A percentile compares a stretch with the other conserved stretches of the same genome.
Evolutionary conservation across 2,888 invertebrate genomes (phyloP).

Genomic region (Parasteatoda lunata): DNA sequence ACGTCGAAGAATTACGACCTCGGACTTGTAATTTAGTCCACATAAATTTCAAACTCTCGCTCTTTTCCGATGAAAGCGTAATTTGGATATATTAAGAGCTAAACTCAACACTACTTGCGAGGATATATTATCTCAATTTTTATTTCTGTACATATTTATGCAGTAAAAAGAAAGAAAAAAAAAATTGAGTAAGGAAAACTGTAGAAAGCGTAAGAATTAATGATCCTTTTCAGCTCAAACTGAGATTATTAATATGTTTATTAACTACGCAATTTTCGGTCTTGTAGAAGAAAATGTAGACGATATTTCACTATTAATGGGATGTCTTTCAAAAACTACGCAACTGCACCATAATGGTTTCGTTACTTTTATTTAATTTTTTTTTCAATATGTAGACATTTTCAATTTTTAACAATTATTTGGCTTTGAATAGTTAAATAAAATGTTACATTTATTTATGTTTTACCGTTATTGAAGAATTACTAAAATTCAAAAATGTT

Average conservation of each 20-base stretch:
- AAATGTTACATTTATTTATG: no score
- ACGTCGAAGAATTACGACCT: no score
- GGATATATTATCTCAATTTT: neutral
- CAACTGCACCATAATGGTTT: no score
- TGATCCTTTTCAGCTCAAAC: slow-evolving; percentile 20
- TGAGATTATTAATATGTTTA: slow-evolving; percentile 47
- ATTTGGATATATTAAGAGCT: slow-evolving; percentile 6
- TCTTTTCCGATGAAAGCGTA: neutral
- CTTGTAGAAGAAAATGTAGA: slow-evolving; percentile 16
- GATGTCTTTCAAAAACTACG: slow-evolving; percentile 27
- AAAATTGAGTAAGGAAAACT: slow-evolving; percentile 5
- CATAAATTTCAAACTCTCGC: neutral
- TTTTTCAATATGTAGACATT: no score
- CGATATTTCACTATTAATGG: slow-evolving; percentile 40
- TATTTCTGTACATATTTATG: neutral
- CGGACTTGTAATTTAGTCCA: neutral
- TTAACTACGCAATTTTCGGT: slow-evolving; percentile 39
- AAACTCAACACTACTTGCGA: no score
- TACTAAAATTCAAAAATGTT: no score
- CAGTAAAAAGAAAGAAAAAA: neutral
- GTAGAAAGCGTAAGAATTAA: slow-evolving; percentile 48
- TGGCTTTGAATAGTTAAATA: no score
- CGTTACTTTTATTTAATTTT: no score
- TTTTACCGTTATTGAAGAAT: no score
- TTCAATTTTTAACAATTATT: no score